A percentile compares a stretch with the other conserved stretches of the same genome.
Evolutionary conservation across 1,140 invertebrate genomes (phyloP).

Genomic region (Danaus plexippus): DNA sequence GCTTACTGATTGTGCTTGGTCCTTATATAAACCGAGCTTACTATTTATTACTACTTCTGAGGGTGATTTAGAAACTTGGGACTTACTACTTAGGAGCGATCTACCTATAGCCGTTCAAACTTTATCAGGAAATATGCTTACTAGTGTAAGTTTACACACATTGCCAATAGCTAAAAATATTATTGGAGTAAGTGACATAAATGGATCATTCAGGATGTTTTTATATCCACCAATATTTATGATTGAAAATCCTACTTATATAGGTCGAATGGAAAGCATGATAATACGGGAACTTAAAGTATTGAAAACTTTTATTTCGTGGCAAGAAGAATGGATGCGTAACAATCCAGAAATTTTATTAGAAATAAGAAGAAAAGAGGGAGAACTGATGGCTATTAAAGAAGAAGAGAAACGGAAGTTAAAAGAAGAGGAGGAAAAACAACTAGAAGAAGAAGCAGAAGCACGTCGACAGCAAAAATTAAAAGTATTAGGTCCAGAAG

Average conservation of each 20-base stretch:
- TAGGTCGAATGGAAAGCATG: conserved; percentile 42
- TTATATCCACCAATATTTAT: conserved; percentile 69
- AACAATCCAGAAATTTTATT: conserved; percentile 58
- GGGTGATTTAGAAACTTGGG: conserved; percentile 62
- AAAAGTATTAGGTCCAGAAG: conserved; percentile 55
- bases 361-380: conserved; percentile 59
- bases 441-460: conserved; percentile 56
- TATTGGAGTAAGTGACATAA: conserved; percentile 73
- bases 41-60: conserved; percentile 54
- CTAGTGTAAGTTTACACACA: conserved; percentile 70
- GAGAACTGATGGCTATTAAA: conserved; percentile 46
- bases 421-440: conserved; percentile 55
- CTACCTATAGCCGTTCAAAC: conserved; percentile 58
- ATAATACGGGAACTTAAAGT: conserved; percentile 58
- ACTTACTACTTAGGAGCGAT: conserved; percentile 58
- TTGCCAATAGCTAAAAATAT: conserved; percentile 67
- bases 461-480: conserved; percentile 39
- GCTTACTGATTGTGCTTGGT: conserved; percentile 57
- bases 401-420: conserved; percentile 54
- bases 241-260: conserved; percentile 43
- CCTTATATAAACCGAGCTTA: conserved; percentile 60
- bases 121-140: conserved; percentile 61
- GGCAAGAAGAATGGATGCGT: conserved; percentile 59
- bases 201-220: conserved; percentile 75
- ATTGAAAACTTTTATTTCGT: conserved; percentile 50